Evolutionary conservation across 2,888 invertebrate species (phyloP).

Genomic region (Sphaerophoria rueppellii): DNA sequence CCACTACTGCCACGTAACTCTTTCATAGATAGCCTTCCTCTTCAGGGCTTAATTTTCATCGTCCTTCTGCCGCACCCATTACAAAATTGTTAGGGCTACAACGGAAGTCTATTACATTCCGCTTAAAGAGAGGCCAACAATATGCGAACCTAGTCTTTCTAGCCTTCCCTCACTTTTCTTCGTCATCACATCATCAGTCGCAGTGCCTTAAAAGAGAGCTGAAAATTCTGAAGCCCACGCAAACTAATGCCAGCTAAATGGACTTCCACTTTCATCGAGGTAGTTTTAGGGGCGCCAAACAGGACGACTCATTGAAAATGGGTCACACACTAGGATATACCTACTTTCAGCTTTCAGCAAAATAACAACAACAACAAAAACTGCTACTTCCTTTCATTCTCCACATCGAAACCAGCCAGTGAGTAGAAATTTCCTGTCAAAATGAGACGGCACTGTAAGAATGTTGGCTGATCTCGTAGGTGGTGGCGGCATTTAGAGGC

Average conservation of each 20-base stretch:
- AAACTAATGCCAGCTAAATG: constrained; percentile 67
- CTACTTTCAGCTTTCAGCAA: constrained; percentile 40
- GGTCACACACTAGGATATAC: constrained; percentile 59
- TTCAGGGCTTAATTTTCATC: constrained; percentile 3
- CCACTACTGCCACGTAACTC: not conserved
- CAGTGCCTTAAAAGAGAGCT: not conserved
- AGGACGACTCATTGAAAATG: constrained; percentile 57
- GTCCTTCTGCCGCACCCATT: constrained; percentile 31
- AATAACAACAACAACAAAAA: not conserved
- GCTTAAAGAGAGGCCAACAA: constrained; percentile 29
- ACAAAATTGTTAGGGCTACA: constrained; percentile 34
- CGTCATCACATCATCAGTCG: not conserved
- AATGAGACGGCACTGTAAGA: constrained; percentile 18
- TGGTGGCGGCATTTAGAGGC: not conserved
- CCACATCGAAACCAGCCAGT: too few relatives aligned
- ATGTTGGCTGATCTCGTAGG: not conserved
- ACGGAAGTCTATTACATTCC: constrained; percentile 61
- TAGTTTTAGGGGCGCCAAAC: not conserved
- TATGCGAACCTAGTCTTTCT: constrained; percentile 1
- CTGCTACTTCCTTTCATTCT: not conserved
- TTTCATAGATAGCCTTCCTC: not conserved
- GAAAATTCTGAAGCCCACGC: constrained; percentile 44
- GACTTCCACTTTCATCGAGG: constrained; percentile 34
- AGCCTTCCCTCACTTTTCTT: constrained; percentile 8
- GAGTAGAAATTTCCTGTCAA: constrained; percentile 20